Evolutionary conservation across 1,140 invertebrate genomes (phyloP), one percentile per base, ranked within the genome.

Genomic region (Diplogasteroides magnus): DNA sequence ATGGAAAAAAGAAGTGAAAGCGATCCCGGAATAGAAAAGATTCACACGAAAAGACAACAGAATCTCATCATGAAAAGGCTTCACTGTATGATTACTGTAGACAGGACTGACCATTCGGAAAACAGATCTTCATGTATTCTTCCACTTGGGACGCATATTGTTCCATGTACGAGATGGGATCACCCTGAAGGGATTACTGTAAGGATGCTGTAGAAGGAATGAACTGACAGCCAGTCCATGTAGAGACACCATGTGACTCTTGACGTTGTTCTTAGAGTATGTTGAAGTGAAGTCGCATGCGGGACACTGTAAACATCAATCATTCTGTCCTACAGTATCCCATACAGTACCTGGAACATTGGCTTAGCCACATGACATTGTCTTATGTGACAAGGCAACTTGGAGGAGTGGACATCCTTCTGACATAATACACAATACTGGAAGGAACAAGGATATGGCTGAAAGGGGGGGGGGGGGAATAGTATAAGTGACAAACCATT

Each of bases 271-370:
- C 56, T 75, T 75, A 15, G 73, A 75, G 27, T 75, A 75, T 26
- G 70, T 75, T 2, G 65, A 75, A n/a, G 73, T 75, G 71, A 73
- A 75, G 64, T 74, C 73, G 69, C 73, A 74, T 19, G 73, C 73
- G 2, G 73, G 73, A 31, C 73, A 74, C 65, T 74, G 70, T 66
- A 65, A 67, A 19, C 11, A 27, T 27, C 27, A 14, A 19, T 25
- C 14, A 13, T 65, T 68, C n/a, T 23, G 14, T 57, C 64, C 14
- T 14, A 55, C 31, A 26, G n/a, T 56, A n/a, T 2, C 15, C n/a
- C n/a, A 29, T n/a, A 65, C 37, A 37, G 3, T 14, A 68, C 66
- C 66, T 68, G 70, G 69, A 74, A 74, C 73, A 74, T 74, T 25
- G 73, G 73, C 37, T 74, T 74, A 2, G 73, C 73, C 25, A 74